Percentiles rank a stretch among this genome's conserved stretches.
These are phyloP conservation scores for Chlamydotis undulata DNA, from an alignment of 2,113 vertebrate species.

Conservation along the genomic window DNA sequence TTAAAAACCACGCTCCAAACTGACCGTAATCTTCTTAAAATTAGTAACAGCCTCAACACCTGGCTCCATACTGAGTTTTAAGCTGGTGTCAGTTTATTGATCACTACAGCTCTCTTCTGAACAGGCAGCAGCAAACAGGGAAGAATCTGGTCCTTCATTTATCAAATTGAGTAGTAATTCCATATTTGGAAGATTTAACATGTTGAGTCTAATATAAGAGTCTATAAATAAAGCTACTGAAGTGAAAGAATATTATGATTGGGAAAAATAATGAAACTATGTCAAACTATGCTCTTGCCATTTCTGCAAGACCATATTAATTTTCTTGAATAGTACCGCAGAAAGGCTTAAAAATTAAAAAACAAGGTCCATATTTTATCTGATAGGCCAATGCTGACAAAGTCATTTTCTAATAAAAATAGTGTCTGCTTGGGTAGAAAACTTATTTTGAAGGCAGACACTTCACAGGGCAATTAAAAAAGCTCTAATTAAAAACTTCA, in stretches of 20 bases:
- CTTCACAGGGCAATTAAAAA: neutral
- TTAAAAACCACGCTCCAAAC: neutral
- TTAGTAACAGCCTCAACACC: neutral
- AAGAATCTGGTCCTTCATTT: neutral
- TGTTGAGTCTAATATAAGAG: neutral
- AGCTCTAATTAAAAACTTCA: neutral
- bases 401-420: neutral
- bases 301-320: neutral
- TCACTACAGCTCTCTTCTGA: neutral
- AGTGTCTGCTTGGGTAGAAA: neutral
- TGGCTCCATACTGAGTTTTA: neutral
- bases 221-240: conserved; percentile 38
- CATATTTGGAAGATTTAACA: conserved; percentile 19
- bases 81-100: neutral
- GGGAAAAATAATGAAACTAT: neutral
- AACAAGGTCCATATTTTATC: neutral
- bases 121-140: neutral
- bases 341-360: conserved; percentile 26
- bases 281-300: neutral
- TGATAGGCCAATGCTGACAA: neutral
- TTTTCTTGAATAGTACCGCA: neutral
- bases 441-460: neutral
- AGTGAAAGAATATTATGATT: neutral
- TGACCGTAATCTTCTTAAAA: neutral
- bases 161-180: neutral